A percentile compares a stretch with the other conserved stretches of the same genome.
Evolutionary conservation across 2,797 vertebrate species (phyloP).

Genomic region (Microtus agrestis): DNA sequence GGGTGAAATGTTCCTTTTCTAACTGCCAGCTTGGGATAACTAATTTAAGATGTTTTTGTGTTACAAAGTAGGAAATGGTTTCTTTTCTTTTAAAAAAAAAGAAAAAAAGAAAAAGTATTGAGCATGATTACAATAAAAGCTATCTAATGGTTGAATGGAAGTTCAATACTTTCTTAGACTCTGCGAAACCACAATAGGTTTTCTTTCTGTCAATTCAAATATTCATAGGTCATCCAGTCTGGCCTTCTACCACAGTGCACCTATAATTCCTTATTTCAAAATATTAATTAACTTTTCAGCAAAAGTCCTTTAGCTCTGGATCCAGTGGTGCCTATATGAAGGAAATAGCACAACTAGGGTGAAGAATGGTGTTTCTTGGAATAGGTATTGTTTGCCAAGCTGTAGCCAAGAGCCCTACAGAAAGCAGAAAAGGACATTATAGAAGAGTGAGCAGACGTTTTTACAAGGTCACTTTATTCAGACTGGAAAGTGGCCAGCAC

Average conservation of each 20-base stretch:
- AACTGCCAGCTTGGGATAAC: slow-evolving; percentile 64
- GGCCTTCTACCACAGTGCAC: slow-evolving; percentile 69
- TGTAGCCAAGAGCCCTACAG: slow-evolving; percentile 80
- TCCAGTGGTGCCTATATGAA: slow-evolving; percentile 64
- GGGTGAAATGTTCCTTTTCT: slow-evolving; percentile 66
- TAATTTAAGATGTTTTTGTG: slow-evolving; percentile 77
- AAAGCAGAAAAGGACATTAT: slow-evolving; percentile 83
- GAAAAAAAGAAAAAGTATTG: slow-evolving; percentile 58
- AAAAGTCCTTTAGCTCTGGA: slow-evolving; percentile 69
- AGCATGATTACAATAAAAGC: slow-evolving; percentile 77
- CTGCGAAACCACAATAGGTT: slow-evolving; percentile 74
- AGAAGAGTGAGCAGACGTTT: slow-evolving; percentile 86
- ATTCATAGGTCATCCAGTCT: slow-evolving; percentile 75
- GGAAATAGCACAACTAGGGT: slow-evolving; percentile 64
- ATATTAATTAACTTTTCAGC: slow-evolving; percentile 83
- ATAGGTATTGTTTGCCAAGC: slow-evolving; percentile 81
- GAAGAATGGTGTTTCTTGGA: slow-evolving; percentile 82
- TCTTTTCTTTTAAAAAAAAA: slow-evolving; percentile 61
- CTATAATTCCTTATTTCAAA: slow-evolving; percentile 79
- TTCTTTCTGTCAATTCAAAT: slow-evolving; percentile 75
- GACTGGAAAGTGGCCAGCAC: slow-evolving; percentile 87
- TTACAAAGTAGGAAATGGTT: slow-evolving; percentile 65
- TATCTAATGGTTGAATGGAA: slow-evolving; percentile 75
- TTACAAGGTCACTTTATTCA: slow-evolving; percentile 86
- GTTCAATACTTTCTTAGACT: slow-evolving; percentile 74